Evolutionary conservation across 35 echinoderm and acorn worm species (phyloP), one percentile per base, ranked within the genome.

Genomic region (Amphiura filiformis): DNA sequence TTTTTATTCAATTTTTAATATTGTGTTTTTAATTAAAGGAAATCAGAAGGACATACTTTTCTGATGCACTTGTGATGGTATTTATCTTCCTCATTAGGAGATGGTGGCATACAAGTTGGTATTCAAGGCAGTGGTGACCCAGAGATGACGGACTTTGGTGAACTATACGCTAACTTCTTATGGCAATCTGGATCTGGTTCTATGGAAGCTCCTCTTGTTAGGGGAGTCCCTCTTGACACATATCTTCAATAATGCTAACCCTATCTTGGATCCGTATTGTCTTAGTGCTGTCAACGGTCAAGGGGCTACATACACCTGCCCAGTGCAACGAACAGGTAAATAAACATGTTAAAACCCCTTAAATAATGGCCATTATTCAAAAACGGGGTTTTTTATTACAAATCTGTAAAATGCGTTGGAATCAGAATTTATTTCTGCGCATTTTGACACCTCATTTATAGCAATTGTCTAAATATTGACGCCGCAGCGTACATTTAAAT

Each of bases 81-180:
- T n/a, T n/a, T n/a, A n/a, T n/a, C n/a, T n/a, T n/a, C n/a, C n/a
- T n/a, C n/a, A n/a, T n/a, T n/a, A n/a, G 89, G 89, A 9, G n/a
- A 37, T 2, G 85, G 82, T 76, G 92, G 95, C 13, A 41, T 93
- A 56, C 84, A 44, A 35, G 88, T 97, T 39, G 91, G 91, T 11
- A 93, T 97, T 32, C 39, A 77, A 32, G 76, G 90, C 42, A 61
- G 78, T 4, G 76, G 84, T 0, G 91, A 97, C 80, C 87, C 95
- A 34, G 78, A 65, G 11, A 87, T 97, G 88, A 90, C 88, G 14
- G 85, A 88, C 39, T 97, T 97, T 84, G 95, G 88, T 23, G 91
- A 93, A 18, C 93, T 93, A 85, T 97, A 93, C 83, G 95, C 95
- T 37, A 88, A 97, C 61, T 97, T 97, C 81, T 40, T 88, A 39